A percentile compares a stretch with the other conserved stretches of the same genome.
phyloP scores from a whole-genome alignment of 2,888 invertebrate genomes.

The Dasysyrphus tricinctus region DNA sequence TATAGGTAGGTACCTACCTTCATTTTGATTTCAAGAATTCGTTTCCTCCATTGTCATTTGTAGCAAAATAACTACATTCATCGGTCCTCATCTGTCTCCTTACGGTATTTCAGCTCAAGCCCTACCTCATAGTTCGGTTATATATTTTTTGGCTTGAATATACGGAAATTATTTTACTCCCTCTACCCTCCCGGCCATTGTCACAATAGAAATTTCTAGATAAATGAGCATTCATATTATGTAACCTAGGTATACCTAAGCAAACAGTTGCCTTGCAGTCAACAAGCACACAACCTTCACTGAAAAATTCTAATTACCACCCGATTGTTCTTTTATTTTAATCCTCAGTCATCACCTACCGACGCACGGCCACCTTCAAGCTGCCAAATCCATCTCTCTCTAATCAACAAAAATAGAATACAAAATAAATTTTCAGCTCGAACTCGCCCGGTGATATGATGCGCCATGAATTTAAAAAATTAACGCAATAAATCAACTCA shows the following conservation, averaged over 20 bases:
- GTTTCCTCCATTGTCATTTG: no score
- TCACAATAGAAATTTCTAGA: no score
- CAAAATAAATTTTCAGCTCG: slow-evolving; percentile 38
- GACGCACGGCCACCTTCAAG: background rate
- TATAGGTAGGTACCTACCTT: no score
- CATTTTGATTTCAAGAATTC: no score
- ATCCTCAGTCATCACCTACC: background rate
- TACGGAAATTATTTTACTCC: no score
- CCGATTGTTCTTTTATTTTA: background rate
- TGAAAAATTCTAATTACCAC: background rate
- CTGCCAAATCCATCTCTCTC: slow-evolving; percentile 42
- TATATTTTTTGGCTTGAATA: no score
- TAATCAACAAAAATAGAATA: slow-evolving; percentile 69
- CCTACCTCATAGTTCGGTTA: no score
- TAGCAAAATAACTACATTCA: no score
- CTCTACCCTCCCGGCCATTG: no score
- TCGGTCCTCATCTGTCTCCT: no score
- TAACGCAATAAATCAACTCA: slow-evolving; percentile 65
- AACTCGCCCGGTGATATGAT: slow-evolving; percentile 55
- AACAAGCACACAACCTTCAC: background rate
- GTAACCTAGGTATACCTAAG: background rate
- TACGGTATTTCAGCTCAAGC: no score
- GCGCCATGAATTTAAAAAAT: slow-evolving; percentile 67
- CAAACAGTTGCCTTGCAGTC: background rate
- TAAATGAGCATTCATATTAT: no score